Evolutionary conservation across 1,140 invertebrate species (phyloP).

Genomic region (Oreohelix idahoensis): DNA sequence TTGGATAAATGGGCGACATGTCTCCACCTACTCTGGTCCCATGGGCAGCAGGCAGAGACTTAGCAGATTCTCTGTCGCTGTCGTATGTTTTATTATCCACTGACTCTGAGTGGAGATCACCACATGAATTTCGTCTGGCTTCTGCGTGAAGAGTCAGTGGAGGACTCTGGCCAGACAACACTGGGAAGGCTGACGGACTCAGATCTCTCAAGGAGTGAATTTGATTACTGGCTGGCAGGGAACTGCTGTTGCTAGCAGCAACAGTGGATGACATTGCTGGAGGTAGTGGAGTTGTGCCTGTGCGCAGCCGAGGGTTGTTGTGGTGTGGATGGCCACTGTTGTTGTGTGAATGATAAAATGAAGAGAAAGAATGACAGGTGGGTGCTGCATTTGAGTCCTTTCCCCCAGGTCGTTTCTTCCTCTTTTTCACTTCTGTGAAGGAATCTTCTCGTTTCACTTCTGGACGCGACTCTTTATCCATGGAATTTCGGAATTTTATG

Average conservation of each 20-base stretch:
- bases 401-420: not conserved
- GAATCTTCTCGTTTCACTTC: constrained; percentile 20
- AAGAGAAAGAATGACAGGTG: not conserved
- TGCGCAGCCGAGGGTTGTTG: not conserved
- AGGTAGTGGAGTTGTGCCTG: not conserved
- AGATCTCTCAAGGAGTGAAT: constrained; percentile 50
- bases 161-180: constrained; percentile 43
- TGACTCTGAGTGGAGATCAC: constrained; percentile 52
- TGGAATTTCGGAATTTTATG: not conserved
- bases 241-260: not conserved
- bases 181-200: constrained; percentile 66
- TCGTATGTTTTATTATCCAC: constrained; percentile 52
- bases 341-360: not conserved
- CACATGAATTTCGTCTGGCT: constrained; percentile 61
- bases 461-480: not conserved
- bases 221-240: not conserved
- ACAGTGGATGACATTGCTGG: not conserved
- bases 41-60: constrained; percentile 63
- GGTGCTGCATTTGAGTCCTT: not conserved
- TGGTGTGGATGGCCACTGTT: not conserved
- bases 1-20: constrained; percentile 49
- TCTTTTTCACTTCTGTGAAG: constrained; percentile 35
- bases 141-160: constrained; percentile 40
- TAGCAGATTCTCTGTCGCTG: constrained; percentile 66
- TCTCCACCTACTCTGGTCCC: constrained; percentile 36